These are phyloP conservation scores for Drosophila jambulina DNA, from an alignment of 1,140 invertebrate species.

Conservation along the genomic window DNA sequence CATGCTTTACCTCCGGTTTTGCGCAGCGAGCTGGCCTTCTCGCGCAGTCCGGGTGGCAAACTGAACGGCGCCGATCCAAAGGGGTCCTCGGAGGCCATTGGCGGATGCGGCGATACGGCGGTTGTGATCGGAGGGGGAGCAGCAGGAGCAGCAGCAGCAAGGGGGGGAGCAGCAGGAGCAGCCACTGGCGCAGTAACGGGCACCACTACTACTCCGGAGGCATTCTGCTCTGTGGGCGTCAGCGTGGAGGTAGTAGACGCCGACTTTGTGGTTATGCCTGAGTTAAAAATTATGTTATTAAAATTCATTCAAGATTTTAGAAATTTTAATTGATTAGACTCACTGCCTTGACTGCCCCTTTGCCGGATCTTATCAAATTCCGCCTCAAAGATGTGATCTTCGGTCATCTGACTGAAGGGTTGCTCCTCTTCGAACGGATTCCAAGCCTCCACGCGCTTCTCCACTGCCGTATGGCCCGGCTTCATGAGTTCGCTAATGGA, in stretches of 20 bases:
- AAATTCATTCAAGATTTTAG: too few relatives aligned
- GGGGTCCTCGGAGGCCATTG: constrained; percentile 89
- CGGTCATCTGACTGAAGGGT: constrained; percentile 91
- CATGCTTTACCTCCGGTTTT: constrained; percentile 88
- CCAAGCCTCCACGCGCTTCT: constrained; percentile 88
- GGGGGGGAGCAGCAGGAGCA: neutral
- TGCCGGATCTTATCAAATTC: constrained; percentile 94
- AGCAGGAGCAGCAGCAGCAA: constrained; percentile 71
- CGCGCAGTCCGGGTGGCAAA: constrained; percentile 88
- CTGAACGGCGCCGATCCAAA: constrained; percentile 93
- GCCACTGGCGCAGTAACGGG: neutral
- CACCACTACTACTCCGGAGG: neutral
- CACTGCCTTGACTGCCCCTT: constrained; percentile 92
- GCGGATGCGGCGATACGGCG: constrained; percentile 56
- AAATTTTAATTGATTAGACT: constrained; percentile 72
- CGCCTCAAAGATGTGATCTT: constrained; percentile 94
- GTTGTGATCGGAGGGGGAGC: constrained; percentile 47
- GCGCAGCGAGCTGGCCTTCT: constrained; percentile 86
- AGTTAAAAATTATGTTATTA: neutral
- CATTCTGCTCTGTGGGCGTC: constrained; percentile 78
- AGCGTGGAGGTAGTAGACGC: constrained; percentile 81
- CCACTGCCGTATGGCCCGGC: constrained; percentile 56
- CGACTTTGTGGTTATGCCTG: constrained; percentile 83
- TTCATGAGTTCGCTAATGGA: constrained; percentile 72
- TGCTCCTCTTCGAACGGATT: constrained; percentile 93